Evolutionary conservation across 1,140 invertebrate species (phyloP).

Genomic region (Pinna nobilis): DNA sequence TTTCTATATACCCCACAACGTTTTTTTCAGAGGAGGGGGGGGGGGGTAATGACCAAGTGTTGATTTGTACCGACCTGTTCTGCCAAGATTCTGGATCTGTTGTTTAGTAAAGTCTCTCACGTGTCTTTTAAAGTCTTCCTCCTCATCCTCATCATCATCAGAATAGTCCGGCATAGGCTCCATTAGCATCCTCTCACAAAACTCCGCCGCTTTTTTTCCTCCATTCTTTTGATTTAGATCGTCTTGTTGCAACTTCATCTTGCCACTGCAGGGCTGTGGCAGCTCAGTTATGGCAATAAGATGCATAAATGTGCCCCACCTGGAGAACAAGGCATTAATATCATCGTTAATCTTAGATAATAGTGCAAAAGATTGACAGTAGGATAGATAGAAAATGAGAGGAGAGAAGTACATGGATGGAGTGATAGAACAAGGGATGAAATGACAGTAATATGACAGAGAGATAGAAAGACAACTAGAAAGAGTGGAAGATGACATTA

Average conservation of each 20-base stretch:
- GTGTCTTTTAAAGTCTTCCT: slow-evolving; percentile 8
- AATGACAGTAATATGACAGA: not conserved
- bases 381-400: too few species aligned
- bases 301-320: slow-evolving; percentile 96
- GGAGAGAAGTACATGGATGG: too few species aligned
- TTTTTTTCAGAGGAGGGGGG: not conserved
- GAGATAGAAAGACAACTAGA: not conserved
- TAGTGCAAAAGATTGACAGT: not conserved
- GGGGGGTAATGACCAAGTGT: not conserved
- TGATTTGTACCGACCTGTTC: not conserved
- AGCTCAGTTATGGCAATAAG: slow-evolving; percentile 95
- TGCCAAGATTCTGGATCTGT: slow-evolving; percentile 7
- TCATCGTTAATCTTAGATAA: not conserved
- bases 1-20: not conserved
- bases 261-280: slow-evolving; percentile 37
- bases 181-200: slow-evolving; percentile 30
- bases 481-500: not conserved
- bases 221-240: slow-evolving; percentile 13
- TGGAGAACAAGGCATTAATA: not conserved
- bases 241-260: not conserved
- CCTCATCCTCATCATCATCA: slow-evolving; percentile 21
- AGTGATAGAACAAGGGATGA: not conserved
- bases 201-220: slow-evolving; percentile 22
- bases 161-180: slow-evolving; percentile 48
- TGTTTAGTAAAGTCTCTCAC: not conserved